These are phyloP conservation scores for Rhea americana DNA, from an alignment of 2,113 vertebrate species.

Conservation along the genomic window DNA sequence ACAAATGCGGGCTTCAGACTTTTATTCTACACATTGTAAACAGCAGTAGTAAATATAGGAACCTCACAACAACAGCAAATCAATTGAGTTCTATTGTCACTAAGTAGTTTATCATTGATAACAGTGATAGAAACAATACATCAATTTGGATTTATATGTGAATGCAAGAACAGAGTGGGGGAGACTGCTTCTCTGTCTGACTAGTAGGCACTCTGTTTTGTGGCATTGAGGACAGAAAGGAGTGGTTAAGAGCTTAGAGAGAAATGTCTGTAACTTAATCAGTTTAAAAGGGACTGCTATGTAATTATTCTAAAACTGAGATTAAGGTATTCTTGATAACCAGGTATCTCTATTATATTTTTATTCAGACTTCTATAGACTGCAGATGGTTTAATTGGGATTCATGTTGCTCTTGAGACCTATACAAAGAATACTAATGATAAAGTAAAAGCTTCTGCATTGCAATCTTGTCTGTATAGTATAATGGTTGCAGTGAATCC, in stretches of 20 bases:
- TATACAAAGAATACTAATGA: conserved; percentile 59
- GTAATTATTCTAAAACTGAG: conserved; percentile 25
- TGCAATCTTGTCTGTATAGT: conserved; percentile 36
- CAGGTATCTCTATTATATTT: conserved; percentile 43
- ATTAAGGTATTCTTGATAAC: conserved; percentile 47
- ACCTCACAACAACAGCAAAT: not conserved
- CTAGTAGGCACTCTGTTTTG: not conserved
- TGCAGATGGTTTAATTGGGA: conserved; percentile 75
- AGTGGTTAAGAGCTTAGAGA: conserved; percentile 2
- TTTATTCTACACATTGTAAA: not conserved
- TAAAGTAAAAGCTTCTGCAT: conserved; percentile 68
- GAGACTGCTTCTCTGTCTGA: not conserved
- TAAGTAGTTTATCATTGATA: conserved; percentile 21
- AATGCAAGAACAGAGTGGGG: not conserved
- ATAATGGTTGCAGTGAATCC: conserved; percentile 55
- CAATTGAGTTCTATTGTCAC: conserved; percentile 15
- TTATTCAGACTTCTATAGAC: conserved; percentile 58
- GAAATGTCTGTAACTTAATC: conserved; percentile 11
- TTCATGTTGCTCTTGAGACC: conserved; percentile 76
- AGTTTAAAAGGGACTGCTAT: conserved; percentile 12
- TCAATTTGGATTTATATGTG: conserved; percentile 27
- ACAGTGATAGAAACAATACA: not conserved
- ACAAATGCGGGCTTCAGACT: not conserved
- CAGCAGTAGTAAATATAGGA: not conserved
- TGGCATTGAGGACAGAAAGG: not conserved